Evolutionary conservation across 2,113 vertebrate species (phyloP), one percentile per base, ranked within the genome.

Genomic region (Scalopus aquaticus): DNA sequence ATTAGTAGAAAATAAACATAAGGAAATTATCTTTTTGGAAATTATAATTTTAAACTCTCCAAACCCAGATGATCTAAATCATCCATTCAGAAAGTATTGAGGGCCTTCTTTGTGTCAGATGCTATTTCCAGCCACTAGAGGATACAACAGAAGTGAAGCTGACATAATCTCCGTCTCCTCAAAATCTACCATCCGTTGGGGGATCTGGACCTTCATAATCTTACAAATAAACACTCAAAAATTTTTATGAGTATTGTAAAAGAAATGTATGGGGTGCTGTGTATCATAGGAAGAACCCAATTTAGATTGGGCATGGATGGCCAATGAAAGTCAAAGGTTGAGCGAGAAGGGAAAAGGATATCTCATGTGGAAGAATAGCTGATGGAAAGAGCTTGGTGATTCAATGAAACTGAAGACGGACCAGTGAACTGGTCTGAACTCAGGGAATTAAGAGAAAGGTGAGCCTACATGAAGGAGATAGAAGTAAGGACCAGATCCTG

Each of bases 21-120:
- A 79, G 56, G 12, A 73, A 85, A 90, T 90, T 56, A 78, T 10
- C 54, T 69, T 62, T 83, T 90, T 58, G 16, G 74, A 86, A 44
- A 86, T 62, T 95, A 32, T 67, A 69, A 69, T 84, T 83, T 88
- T 82, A 74, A 73, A 65, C 15, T 73, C 28, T 93, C 84, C 37
- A 78, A 74, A 70, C 24, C 32, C 42, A 46, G n/a, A 86, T 32
- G 12, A 46, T 42, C 32, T 90, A 84, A 90, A 30, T 76, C 28
- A 28, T 58, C n/a, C 37, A 62, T 77, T 73, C 9, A 73, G 90
- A 35, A 58, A 64, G n/a, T 58, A 51, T 10, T 64, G 65, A 79
- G 42, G 5, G 74, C 16, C 20, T 87, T n/a, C 32, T 88, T 9
- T 56, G 3, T 65, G 16, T 35, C n/a, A 24, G 79, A 28, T 39